Evolutionary conservation across 2,797 vertebrate genomes (phyloP).

Genomic region (Telmatherina bonti): DNA sequence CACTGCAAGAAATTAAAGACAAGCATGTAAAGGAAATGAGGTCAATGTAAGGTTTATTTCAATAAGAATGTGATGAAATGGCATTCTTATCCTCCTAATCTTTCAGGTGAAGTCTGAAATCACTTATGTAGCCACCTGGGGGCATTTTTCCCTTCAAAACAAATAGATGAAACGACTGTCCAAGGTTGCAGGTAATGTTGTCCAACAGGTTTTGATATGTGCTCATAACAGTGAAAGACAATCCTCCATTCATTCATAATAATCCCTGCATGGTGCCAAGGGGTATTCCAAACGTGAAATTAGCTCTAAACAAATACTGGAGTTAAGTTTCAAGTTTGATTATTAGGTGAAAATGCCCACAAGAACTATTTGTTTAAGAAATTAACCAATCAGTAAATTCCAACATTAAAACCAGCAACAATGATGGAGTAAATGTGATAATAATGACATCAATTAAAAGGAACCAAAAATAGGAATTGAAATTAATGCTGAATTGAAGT

Average conservation of each 20-base stretch:
- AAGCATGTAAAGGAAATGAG: neutral
- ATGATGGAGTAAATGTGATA: neutral
- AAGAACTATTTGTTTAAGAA: neutral
- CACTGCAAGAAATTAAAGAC: slow-evolving; percentile 70
- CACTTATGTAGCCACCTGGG: slow-evolving; percentile 28
- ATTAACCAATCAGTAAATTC: neutral
- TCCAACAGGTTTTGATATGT: slow-evolving; percentile 54
- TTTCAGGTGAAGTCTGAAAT: slow-evolving; percentile 10
- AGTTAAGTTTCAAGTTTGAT: neutral
- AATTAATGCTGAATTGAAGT: neutral
- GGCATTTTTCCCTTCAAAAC: slow-evolving; percentile 38
- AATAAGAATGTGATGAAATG: rapidly evolving
- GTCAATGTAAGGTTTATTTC: neutral
- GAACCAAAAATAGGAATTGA: no score
- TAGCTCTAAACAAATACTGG: neutral
- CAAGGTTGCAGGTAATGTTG: slow-evolving; percentile 45
- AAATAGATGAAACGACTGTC: slow-evolving; percentile 48
- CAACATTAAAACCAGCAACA: neutral
- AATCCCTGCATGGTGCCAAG: neutral
- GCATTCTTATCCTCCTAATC: neutral
- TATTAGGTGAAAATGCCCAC: neutral
- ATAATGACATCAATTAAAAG: no score
- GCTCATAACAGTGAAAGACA: neutral
- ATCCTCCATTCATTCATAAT: slow-evolving; percentile 3
- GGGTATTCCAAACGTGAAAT: neutral